These are phyloP conservation scores for Psammodynastes pulverulentus DNA, from an alignment of 2,113 vertebrate genomes.

Conservation along the genomic window DNA sequence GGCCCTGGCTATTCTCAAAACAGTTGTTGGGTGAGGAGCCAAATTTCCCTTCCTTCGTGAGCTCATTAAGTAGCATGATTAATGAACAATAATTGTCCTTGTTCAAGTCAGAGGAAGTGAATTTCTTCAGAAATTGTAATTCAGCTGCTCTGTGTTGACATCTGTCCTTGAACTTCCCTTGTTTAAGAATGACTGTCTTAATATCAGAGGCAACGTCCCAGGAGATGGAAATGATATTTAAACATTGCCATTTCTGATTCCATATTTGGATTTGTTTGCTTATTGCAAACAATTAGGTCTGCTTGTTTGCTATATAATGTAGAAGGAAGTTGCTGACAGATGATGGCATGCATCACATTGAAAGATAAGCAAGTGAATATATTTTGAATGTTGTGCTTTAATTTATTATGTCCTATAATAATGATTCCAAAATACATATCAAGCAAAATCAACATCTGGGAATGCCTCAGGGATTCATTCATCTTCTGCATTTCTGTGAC, in stretches of 20 bases:
- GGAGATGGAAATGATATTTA: background rate
- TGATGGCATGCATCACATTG: background rate
- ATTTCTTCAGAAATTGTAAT: background rate
- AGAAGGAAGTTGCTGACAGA: background rate
- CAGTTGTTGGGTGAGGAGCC: background rate
- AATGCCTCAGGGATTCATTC: background rate
- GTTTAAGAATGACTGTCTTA: background rate
- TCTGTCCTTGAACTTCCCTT: background rate
- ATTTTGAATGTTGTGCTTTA: background rate
- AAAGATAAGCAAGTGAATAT: background rate
- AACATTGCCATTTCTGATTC: background rate
- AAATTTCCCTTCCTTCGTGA: background rate
- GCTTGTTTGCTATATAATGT: background rate
- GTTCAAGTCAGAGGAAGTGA: background rate
- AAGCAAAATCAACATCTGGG: background rate
- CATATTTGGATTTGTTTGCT: background rate
- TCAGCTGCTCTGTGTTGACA: background rate
- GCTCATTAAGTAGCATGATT: background rate
- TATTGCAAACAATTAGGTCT: background rate
- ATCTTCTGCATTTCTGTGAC: background rate
- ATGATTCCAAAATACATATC: background rate
- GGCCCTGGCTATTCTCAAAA: background rate
- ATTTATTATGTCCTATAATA: background rate
- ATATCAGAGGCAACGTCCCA: background rate
- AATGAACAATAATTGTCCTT: background rate